A percentile compares a stretch with the other conserved stretches of the same genome.
Evolutionary conservation across 2,797 vertebrate species (phyloP).

Genomic region (Phrynocephalus forsythii): DNA sequence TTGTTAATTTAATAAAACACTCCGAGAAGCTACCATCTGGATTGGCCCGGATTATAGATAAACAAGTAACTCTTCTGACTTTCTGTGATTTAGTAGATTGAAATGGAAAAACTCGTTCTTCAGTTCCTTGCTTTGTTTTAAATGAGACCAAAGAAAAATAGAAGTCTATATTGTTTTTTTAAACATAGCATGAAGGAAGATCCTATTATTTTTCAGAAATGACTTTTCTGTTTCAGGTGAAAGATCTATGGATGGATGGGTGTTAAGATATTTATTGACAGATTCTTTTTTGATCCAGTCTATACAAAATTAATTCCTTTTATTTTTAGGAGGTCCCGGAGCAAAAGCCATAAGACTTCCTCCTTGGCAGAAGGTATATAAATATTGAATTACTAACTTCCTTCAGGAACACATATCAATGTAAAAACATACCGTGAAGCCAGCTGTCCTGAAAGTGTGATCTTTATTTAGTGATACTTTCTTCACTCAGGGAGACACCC

Average conservation of each 20-base stretch:
- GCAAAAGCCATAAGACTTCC: slow-evolving; percentile 14
- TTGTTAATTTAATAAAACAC: slow-evolving; percentile 10
- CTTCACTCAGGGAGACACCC: not conserved
- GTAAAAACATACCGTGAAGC: not conserved
- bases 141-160: not conserved
- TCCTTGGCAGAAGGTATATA: slow-evolving; percentile 49
- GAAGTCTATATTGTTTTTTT: slow-evolving; percentile 20
- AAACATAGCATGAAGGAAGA: slow-evolving; percentile 12
- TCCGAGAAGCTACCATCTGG: not conserved
- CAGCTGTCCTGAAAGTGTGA: not conserved
- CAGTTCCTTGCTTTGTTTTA: not conserved
- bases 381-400: slow-evolving; percentile 40
- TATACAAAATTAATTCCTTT: slow-evolving; percentile 43
- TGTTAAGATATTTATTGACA: slow-evolving; percentile 38
- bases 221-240: slow-evolving; percentile 44
- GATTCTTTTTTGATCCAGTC: slow-evolving; percentile 33
- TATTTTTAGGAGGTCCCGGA: slow-evolving; percentile 39
- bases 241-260: slow-evolving; percentile 40
- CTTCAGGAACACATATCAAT: not conserved
- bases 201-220: slow-evolving; percentile 29
- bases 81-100: not conserved
- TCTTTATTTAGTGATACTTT: not conserved
- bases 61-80: not conserved
- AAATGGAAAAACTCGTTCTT: not conserved
- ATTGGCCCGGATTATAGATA: not conserved